A percentile compares a stretch with the other conserved stretches of the same genome.
These are phyloP conservation scores for Lobophora halterata DNA, from an alignment of 2,888 invertebrate species.

Conservation along the genomic window DNA sequence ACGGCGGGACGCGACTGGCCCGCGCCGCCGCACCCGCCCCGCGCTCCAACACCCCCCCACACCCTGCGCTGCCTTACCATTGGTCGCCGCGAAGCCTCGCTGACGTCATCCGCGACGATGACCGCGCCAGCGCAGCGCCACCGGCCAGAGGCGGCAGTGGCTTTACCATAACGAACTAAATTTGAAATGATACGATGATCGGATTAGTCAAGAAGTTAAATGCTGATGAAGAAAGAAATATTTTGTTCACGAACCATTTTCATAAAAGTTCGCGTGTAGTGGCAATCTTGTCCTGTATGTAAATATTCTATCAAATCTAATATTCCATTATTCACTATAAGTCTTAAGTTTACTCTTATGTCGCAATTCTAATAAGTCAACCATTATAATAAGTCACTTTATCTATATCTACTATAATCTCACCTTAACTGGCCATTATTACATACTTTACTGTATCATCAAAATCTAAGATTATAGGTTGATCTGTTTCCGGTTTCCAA, in stretches of 20 bases:
- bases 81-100: conserved; percentile 58
- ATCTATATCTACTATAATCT: too few relatives aligned
- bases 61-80: conserved; percentile 44
- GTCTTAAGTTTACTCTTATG: too few relatives aligned
- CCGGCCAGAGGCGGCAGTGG: conserved; percentile 20
- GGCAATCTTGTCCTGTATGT: too few relatives aligned
- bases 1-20: conserved; percentile 62
- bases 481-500: conserved; percentile 37
- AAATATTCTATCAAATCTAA: too few relatives aligned
- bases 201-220: conserved; percentile 7
- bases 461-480: conserved; percentile 43
- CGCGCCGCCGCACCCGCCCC: conserved; percentile 48
- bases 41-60: conserved; percentile 33
- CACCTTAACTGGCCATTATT: too few relatives aligned
- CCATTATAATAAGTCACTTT: too few relatives aligned
- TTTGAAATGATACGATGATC: conserved; percentile 12
- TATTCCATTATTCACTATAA: too few relatives aligned
- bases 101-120: conserved; percentile 60
- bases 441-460: conserved; percentile 40
- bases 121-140: conserved; percentile 34
- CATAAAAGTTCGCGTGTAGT: too few relatives aligned
- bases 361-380: too few relatives aligned
- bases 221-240: not conserved
- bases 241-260: too few relatives aligned
- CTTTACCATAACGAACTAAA: conserved; percentile 16